Conservation (phyloP, 2,113 vertebrate genomes). For the Rhagologus leucostigma region DNA sequence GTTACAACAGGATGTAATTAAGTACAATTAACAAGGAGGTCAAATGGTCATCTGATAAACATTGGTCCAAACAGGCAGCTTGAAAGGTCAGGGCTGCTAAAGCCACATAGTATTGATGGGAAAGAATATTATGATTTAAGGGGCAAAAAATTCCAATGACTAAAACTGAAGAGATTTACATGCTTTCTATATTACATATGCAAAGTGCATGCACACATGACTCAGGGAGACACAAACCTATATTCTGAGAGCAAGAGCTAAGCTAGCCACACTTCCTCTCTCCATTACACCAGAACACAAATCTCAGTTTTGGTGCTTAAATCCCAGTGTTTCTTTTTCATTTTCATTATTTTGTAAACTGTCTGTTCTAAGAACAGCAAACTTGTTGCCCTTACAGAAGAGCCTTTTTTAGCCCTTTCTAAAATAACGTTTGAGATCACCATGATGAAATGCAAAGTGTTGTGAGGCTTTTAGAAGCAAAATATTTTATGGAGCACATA, state of each 20-base stretch:
- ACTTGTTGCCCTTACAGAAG: neutral
- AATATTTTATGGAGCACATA: neutral
- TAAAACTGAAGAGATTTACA: conserved; percentile 19
- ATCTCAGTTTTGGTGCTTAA: neutral
- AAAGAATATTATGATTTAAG: conserved; percentile 56
- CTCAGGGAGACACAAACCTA: neutral
- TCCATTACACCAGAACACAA: neutral
- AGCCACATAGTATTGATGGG: conserved; percentile 42
- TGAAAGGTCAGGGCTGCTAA: conserved; percentile 77
- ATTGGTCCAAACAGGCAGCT: conserved; percentile 50
- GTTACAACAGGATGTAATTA: conserved; percentile 86
- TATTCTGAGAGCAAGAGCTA: neutral
- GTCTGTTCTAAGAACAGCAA: neutral
- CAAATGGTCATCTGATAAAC: conserved; percentile 85
- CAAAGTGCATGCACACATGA: neutral
- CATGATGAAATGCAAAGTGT: neutral
- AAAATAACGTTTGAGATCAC: neutral
- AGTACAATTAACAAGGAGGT: conserved; percentile 84
- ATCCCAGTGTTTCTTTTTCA: neutral
- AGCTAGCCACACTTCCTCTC: neutral
- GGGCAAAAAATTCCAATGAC: conserved; percentile 14
- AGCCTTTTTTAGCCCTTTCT: neutral
- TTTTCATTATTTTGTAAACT: neutral
- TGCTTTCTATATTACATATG: conserved; percentile 13
- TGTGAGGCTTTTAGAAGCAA: neutral